A percentile compares a stretch with the other conserved stretches of the same genome.
These are phyloP conservation scores for Lycopodina hypogea DNA, from an alignment of 37 sponge, comb jelly and placozoan genomes.

Conservation along the genomic window DNA sequence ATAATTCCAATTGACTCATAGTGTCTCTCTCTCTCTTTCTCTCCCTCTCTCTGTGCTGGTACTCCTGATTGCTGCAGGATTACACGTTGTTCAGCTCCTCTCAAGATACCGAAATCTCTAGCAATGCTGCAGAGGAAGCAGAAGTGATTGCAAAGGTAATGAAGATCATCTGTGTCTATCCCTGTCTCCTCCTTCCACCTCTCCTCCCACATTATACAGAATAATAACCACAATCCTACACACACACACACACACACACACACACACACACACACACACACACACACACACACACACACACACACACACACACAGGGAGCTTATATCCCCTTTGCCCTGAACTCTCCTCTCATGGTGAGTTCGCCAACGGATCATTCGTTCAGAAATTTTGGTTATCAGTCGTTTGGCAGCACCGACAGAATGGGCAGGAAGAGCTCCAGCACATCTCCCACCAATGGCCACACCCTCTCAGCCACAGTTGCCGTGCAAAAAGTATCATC, in stretches of 20 bases:
- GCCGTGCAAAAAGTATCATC: not conserved
- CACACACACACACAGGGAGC: too few species aligned
- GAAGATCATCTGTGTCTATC: not conserved
- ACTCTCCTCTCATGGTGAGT: not conserved
- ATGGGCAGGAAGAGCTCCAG: conserved; percentile 21
- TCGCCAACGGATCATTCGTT: conserved; percentile 6
- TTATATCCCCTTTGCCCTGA: conserved; percentile 29
- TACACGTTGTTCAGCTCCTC: conserved; percentile 15
- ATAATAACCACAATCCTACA: too few species aligned
- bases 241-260: too few species aligned
- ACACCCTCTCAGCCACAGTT: not conserved
- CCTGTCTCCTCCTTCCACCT: not conserved
- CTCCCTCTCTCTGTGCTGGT: not conserved
- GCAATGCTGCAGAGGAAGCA: not conserved
- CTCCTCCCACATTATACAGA: too few species aligned
- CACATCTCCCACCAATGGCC: not conserved
- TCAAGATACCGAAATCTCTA: not conserved
- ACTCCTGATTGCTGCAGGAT: conserved; percentile 16
- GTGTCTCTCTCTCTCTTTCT: too few species aligned
- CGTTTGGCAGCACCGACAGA: conserved; percentile 38
- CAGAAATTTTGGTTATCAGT: conserved; percentile 37
- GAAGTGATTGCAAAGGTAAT: conserved; percentile 4
- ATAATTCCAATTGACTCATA: too few species aligned
- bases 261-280: too few species aligned
- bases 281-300: too few species aligned